Percentiles rank a stretch among this genome's conserved stretches.
Conservation (phyloP, 2,888 invertebrate genomes). For the Drosophila yooni region DNA sequence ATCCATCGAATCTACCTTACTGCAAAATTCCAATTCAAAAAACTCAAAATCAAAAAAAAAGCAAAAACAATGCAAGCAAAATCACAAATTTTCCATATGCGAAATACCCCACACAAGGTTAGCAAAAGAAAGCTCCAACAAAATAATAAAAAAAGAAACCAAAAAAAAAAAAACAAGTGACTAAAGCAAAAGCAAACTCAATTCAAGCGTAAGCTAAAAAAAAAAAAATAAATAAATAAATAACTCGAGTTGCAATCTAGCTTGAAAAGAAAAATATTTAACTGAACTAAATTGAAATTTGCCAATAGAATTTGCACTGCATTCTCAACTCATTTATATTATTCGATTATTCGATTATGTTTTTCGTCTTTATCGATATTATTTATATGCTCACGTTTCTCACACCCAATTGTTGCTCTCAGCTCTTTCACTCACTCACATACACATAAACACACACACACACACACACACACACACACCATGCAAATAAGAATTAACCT, state of each 20-base stretch:
- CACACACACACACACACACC: slow-evolving; percentile 16
- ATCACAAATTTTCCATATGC: slow-evolving; percentile 78
- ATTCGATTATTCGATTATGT: slow-evolving; percentile 3
- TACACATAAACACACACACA: slow-evolving; percentile 8
- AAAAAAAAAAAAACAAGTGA: slow-evolving; percentile 16
- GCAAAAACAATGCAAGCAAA: slow-evolving; percentile 71
- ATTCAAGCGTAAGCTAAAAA: slow-evolving; percentile 33
- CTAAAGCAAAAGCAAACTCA: slow-evolving; percentile 26
- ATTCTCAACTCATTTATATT: slow-evolving; percentile 45
- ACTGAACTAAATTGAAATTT: slow-evolving; percentile 45
- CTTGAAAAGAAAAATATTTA: slow-evolving; percentile 18
- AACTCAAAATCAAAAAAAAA: slow-evolving; percentile 6
- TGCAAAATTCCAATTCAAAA: slow-evolving; percentile 34
- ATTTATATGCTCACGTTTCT: slow-evolving; percentile 32
- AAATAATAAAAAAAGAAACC: slow-evolving; percentile 4
- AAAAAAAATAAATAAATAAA: background rate
- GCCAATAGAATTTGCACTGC: slow-evolving; percentile 72
- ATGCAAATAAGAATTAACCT: slow-evolving; percentile 8
- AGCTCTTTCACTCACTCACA: slow-evolving; percentile 25
- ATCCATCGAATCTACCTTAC: slow-evolving; percentile 56
- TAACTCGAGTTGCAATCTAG: slow-evolving; percentile 17
- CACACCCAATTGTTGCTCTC: slow-evolving; percentile 23
- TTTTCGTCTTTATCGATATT: background rate
- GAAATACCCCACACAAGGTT: slow-evolving; percentile 77
- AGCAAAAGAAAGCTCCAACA: slow-evolving; percentile 54